Base-by-base conservation (phyloP, 2,113 vertebrate species). In the Tachycineta bicolor region DNA sequence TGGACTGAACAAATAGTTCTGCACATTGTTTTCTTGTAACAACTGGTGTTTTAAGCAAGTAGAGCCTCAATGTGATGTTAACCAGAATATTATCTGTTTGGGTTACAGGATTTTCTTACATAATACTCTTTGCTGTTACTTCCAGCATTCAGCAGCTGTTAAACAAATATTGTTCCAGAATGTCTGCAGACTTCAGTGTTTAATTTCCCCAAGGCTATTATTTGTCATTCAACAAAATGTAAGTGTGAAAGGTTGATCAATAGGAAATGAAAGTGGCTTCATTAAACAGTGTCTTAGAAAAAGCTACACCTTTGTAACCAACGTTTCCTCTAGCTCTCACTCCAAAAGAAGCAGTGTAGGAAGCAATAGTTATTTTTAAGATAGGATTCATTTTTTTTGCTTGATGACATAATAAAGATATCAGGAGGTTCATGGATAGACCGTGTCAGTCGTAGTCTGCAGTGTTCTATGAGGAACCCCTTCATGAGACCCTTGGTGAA, bases 61-160 rank as follows among this genome's bases (percentile, higher is more conserved):
- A 85, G 71, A 93, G 28, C 34, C 43, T 55, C n/a, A 43, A 14
- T 6, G 9, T 96, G 95, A 97, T 92, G 55, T 92, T 97, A 95
- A 94, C 88, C 93, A 97, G 97, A 96, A 69, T 95, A 94, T 97
- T 96, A 85, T 97, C 90, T 97, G 96, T 97, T 97, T 97, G 96
- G 96, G 87, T 97, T 97, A 97, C 63, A 80, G 84, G 59, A 75
- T 95, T 95, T 96, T 97, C 93, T 97, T 97, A 96, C 96, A 96
- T 94, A 96, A 96, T 92, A 70, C 63, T 70, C 37, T 80, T 95
- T 21, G 15, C 94, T 94, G 95, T 83, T 95, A 95, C 89, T 96
- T 97, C 94, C 96, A 95, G 74, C 90, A 31, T 96, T 97, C 52
- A 9, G 87, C 94, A 97, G 94, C 82, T 97, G 95, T 97, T 92